These are phyloP conservation scores for Chironomus tentans DNA, from an alignment of 2,888 invertebrate species.

Conservation along the genomic window DNA sequence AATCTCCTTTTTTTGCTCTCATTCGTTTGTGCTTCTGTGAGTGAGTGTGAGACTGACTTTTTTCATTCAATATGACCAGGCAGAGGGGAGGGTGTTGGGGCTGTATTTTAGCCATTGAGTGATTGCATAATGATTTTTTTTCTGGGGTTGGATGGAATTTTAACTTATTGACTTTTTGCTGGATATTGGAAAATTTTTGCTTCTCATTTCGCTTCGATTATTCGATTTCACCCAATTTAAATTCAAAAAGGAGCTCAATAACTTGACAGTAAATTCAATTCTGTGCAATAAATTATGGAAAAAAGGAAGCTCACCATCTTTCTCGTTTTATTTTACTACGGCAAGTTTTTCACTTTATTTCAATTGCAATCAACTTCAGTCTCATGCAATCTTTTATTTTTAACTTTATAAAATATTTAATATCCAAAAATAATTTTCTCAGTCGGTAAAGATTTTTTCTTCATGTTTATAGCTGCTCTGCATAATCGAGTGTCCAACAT, in stretches of 20 bases:
- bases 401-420: background rate
- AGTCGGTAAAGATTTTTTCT: background rate
- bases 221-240: background rate
- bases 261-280: no score
- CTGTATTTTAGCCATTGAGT: background rate
- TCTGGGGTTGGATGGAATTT: background rate
- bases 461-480: background rate
- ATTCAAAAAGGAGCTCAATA: background rate
- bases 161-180: background rate
- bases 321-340: no score
- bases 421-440: no score
- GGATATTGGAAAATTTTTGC: no score
- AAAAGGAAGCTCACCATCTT: no score
- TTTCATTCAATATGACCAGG: no score
- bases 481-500: background rate
- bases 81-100: background rate
- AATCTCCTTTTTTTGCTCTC: background rate
- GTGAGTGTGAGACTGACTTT: background rate
- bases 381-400: background rate
- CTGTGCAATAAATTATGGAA: no score
- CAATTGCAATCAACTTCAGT: no score
- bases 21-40: background rate
- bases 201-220: background rate
- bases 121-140: background rate
- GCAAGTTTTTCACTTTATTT: no score